A percentile compares a stretch with the other conserved stretches of the same genome.
These are phyloP conservation scores for Phrynocephalus vlangalii DNA, from an alignment of 2,797 vertebrate species.

Conservation along the genomic window DNA sequence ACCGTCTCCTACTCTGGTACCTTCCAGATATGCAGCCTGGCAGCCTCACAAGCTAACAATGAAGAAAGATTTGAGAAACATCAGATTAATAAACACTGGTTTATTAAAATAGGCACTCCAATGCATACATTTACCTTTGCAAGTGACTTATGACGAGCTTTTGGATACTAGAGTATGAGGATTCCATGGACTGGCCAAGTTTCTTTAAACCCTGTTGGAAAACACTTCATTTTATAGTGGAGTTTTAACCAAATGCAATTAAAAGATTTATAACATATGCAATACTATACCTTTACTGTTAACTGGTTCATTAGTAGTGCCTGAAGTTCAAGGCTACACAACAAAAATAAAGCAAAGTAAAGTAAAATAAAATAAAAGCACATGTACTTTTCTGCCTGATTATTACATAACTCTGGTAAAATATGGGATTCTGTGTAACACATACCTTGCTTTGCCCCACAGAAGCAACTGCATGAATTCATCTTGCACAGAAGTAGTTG, in stretches of 20 bases:
- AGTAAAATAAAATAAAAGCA: slow-evolving; percentile 50
- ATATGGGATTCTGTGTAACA: slow-evolving; percentile 47
- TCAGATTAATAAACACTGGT: not conserved
- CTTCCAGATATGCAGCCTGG: not conserved
- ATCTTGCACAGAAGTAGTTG: slow-evolving; percentile 96
- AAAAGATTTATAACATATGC: not conserved
- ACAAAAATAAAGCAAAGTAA: slow-evolving; percentile 46
- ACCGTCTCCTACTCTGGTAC: not conserved
- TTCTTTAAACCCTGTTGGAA: slow-evolving; percentile 92
- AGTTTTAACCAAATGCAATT: not conserved
- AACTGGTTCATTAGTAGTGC: slow-evolving; percentile 96
- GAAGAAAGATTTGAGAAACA: not conserved
- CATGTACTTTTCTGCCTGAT: slow-evolving; percentile 31
- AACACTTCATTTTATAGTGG: slow-evolving; percentile 32
- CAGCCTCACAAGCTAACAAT: not conserved
- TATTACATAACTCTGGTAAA: slow-evolving; percentile 42
- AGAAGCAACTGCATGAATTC: slow-evolving; percentile 96
- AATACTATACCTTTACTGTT: slow-evolving; percentile 90
- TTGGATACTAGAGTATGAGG: slow-evolving; percentile 97
- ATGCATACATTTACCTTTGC: slow-evolving; percentile 85
- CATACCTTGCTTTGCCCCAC: slow-evolving; percentile 96
- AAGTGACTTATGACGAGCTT: slow-evolving; percentile 98
- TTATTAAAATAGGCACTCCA: not conserved
- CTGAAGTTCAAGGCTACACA: slow-evolving; percentile 90
- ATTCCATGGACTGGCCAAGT: slow-evolving; percentile 97